Conservation (phyloP, 2,113 vertebrate species). For the Barnardius zonarius region DNA sequence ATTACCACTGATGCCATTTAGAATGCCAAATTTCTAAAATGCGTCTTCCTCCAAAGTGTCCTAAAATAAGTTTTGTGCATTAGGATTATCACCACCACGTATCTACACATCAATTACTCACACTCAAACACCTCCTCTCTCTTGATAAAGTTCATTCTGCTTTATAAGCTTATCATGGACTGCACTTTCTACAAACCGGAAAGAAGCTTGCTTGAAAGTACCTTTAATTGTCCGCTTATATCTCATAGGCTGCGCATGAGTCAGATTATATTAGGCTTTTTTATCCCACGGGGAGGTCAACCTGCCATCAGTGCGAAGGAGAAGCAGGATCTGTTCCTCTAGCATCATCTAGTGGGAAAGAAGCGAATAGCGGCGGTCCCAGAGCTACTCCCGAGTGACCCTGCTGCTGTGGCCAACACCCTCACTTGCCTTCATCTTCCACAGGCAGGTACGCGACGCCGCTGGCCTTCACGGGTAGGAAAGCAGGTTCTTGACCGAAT, state of each 20-base stretch:
- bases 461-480: accelerated
- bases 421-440: no score
- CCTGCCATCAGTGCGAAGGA: accelerated
- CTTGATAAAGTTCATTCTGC: not conserved
- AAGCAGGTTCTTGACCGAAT: not conserved
- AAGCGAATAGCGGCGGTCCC: not conserved
- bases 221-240: not conserved
- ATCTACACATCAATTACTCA: not conserved
- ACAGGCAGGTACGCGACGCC: accelerated
- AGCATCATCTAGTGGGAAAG: not conserved
- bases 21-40: not conserved
- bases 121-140: not conserved
- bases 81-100: no score
- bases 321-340: not conserved
- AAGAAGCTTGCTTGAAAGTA: not conserved
- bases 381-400: no score
- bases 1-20: not conserved
- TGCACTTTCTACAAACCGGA: not conserved
- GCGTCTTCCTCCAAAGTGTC: not conserved
- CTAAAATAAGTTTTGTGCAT: not conserved
- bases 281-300: accelerated
- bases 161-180: not conserved
- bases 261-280: accelerated
- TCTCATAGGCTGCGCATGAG: accelerated
- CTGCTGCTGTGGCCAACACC: accelerated